Conservation (phyloP, 2,113 vertebrate genomes). For the Sylvietta virens region DNA sequence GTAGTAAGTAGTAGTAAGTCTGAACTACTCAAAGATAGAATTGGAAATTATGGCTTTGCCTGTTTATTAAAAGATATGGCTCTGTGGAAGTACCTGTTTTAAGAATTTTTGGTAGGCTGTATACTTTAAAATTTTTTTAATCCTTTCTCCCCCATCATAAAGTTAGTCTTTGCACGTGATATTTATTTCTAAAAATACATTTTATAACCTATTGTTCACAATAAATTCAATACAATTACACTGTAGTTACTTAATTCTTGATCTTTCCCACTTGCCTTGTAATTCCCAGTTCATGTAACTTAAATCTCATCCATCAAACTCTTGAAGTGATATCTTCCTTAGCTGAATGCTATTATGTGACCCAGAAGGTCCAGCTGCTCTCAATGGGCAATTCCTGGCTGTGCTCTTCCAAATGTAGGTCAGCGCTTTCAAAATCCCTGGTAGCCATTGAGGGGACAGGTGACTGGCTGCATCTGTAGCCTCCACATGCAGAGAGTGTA, state of each 20-base stretch:
- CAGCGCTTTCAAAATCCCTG: neutral
- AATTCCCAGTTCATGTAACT: neutral
- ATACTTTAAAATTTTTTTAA: neutral
- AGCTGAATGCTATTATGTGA: neutral
- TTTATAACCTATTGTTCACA: neutral
- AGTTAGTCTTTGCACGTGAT: neutral
- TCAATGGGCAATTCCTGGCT: neutral
- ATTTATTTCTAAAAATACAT: neutral
- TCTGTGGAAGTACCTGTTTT: neutral
- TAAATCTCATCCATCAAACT: neutral
- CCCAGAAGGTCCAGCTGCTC: conserved; percentile 44
- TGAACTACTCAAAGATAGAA: neutral
- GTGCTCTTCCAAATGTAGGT: conserved; percentile 38
- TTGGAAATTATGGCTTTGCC: neutral
- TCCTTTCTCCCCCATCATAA: neutral
- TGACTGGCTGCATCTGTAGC: conserved; percentile 39
- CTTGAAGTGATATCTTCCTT: neutral
- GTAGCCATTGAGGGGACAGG: neutral
- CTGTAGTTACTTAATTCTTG: neutral
- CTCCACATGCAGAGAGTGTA: neutral
- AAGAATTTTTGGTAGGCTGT: neutral
- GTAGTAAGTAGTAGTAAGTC: neutral
- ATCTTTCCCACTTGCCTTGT: neutral
- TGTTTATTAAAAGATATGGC: neutral
- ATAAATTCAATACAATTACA: neutral